These are phyloP conservation scores for Drosophila melanogaster DNA, from an alignment of 1,140 invertebrate genomes.

Conservation along the genomic window DNA sequence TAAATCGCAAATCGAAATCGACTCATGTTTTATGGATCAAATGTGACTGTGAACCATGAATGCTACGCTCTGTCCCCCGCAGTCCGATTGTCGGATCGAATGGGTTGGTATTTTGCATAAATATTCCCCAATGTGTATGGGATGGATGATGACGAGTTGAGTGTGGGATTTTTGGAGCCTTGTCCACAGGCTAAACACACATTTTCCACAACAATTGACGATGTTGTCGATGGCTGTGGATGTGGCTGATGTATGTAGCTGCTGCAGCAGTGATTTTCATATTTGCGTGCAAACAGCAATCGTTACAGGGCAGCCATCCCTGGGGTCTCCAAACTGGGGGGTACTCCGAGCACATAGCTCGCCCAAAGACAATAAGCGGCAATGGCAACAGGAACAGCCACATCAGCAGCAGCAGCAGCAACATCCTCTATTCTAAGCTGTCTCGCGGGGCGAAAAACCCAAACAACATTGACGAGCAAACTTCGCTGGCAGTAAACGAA, in stretches of 20 bases:
- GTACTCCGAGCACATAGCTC: background rate
- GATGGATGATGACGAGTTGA: conserved; percentile 48
- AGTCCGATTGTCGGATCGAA: conserved; percentile 12
- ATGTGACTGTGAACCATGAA: conserved; percentile 62
- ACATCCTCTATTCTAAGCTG: conserved; percentile 59
- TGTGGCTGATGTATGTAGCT: conserved; percentile 37
- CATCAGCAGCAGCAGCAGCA: conserved; percentile 1
- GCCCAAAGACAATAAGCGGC: conserved; percentile 51
- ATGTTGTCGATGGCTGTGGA: conserved; percentile 53
- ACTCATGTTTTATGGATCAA: conserved; percentile 77
- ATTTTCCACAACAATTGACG: conserved; percentile 57
- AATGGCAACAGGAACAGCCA: conserved; percentile 36
- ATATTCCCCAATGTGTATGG: conserved; percentile 62
- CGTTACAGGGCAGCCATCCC: conserved; percentile 41
- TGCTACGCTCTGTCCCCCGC: conserved; percentile 13
- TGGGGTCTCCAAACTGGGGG: conserved; percentile 7
- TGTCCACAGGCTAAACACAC: conserved; percentile 61
- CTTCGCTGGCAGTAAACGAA: conserved; percentile 69
- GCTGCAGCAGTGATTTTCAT: conserved; percentile 69
- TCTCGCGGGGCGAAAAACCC: conserved; percentile 63
- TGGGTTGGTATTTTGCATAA: conserved; percentile 58
- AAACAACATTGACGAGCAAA: conserved; percentile 59
- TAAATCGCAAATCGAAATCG: conserved; percentile 53
- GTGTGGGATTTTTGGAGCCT: conserved; percentile 41
- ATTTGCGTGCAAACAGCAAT: conserved; percentile 70